Evolutionary conservation across 2,797 vertebrate genomes (phyloP).

Genomic region (Lycodopsis pacificus): DNA sequence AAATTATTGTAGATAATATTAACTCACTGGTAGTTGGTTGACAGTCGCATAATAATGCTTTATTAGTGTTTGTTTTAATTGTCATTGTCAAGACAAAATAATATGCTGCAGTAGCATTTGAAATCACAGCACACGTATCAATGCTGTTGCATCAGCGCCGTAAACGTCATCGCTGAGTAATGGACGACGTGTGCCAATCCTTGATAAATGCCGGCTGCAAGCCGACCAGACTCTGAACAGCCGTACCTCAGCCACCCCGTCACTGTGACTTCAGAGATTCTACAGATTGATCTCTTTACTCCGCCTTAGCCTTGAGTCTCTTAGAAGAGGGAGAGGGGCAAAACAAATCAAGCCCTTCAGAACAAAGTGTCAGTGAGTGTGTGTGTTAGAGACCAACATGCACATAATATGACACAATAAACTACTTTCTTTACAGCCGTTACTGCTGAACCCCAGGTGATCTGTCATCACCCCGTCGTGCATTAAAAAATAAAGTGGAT

Average conservation of each 20-base stretch:
- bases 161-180: slow-evolving; percentile 27
- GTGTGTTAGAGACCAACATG: slow-evolving; percentile 42
- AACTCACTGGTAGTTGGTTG: slow-evolving; percentile 40
- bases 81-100: slow-evolving; percentile 14
- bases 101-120: slow-evolving; percentile 26
- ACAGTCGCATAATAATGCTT: slow-evolving; percentile 26
- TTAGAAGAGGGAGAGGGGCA: slow-evolving; percentile 12
- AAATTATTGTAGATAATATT: slow-evolving; percentile 41
- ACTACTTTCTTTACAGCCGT: slow-evolving; percentile 27
- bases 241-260: slow-evolving; percentile 60
- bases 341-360: slow-evolving; percentile 65
- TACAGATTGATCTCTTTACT: slow-evolving; percentile 59
- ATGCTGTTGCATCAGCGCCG: neutral
- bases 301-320: slow-evolving; percentile 63
- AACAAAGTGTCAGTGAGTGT: slow-evolving; percentile 54
- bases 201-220: slow-evolving; percentile 31
- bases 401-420: slow-evolving; percentile 34
- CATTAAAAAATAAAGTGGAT: slow-evolving; percentile 80
- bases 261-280: slow-evolving; percentile 72
- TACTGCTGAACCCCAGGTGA: slow-evolving; percentile 39
- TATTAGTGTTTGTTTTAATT: slow-evolving; percentile 39
- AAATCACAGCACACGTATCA: slow-evolving; percentile 34
- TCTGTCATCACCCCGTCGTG: slow-evolving; percentile 54
- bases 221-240: slow-evolving; percentile 41
- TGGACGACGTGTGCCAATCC: slow-evolving; percentile 16